These are phyloP conservation scores for Neogobius melanostomus DNA, from an alignment of 2,113 vertebrate species.

Conservation along the genomic window DNA sequence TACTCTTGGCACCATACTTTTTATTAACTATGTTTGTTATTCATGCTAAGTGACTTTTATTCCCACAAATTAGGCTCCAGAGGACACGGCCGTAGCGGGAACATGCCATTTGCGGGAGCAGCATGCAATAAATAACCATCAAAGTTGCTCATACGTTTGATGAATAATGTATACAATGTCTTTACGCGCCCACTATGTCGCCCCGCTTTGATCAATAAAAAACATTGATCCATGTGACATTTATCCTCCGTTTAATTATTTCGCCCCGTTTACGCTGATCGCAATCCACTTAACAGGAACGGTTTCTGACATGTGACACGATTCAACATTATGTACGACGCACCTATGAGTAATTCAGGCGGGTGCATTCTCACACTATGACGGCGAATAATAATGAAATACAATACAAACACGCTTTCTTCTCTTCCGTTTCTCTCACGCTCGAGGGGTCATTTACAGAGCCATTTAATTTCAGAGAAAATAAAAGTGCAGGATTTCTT, in stretches of 20 bases:
- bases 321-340: not conserved
- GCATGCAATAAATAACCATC: constrained; percentile 3
- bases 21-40: constrained; percentile 13
- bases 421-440: not conserved
- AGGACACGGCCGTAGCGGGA: not conserved
- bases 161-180: not conserved
- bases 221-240: not conserved
- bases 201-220: constrained; percentile 5
- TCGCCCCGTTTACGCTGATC: not conserved
- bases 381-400: not conserved
- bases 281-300: not conserved
- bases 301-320: not conserved
- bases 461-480: not conserved
- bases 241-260: not conserved
- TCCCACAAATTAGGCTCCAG: constrained; percentile 1
- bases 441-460: no score
- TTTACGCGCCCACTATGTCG: not conserved
- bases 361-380: no score
- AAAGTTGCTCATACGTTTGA: not conserved
- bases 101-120: not conserved
- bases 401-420: not conserved
- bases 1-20: not conserved
- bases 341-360: no score
- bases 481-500: not conserved
- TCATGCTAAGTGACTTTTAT: constrained; percentile 16